phyloP scores from a whole-genome alignment of 1,140 invertebrate genomes.

The Drosophila carrolli region DNA sequence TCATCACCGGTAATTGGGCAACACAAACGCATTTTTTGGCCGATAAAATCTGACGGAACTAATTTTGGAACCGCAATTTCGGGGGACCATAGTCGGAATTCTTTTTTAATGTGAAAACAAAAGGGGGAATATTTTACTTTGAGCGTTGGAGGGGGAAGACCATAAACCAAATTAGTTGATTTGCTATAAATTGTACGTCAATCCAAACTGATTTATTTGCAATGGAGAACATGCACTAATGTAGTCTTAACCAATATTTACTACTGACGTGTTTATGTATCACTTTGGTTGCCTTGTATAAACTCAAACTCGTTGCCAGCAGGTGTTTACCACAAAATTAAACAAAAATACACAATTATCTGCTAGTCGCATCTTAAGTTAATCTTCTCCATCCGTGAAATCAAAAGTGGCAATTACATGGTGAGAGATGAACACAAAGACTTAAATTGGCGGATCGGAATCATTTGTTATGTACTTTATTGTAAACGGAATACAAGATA shows the following conservation, averaged over 20 bases:
- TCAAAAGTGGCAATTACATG: slow-evolving; percentile 28
- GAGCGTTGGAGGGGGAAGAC: neutral
- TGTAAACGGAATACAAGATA: slow-evolving; percentile 5
- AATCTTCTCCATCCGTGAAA: slow-evolving; percentile 1
- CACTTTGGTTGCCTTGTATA: slow-evolving; percentile 20
- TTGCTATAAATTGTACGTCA: slow-evolving; percentile 33
- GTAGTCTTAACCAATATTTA: slow-evolving; percentile 46
- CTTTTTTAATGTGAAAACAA: slow-evolving; percentile 1
- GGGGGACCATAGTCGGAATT: neutral
- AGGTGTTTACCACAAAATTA: slow-evolving; percentile 24
- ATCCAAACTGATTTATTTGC: slow-evolving; percentile 46
- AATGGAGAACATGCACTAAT: slow-evolving; percentile 42
- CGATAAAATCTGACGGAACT: slow-evolving; percentile 12
- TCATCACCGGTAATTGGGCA: slow-evolving; percentile 31
- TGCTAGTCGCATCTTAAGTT: slow-evolving; percentile 11
- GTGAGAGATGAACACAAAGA: neutral
- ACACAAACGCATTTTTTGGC: slow-evolving; percentile 9
- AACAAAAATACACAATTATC: slow-evolving; percentile 41
- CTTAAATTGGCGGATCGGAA: neutral
- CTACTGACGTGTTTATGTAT: slow-evolving; percentile 27
- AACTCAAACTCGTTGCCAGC: slow-evolving; percentile 14
- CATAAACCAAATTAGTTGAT: slow-evolving; percentile 4
- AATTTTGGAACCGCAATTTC: slow-evolving; percentile 16
- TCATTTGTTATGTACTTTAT: slow-evolving; percentile 8
- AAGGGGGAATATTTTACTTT: neutral